These are phyloP conservation scores for Aphodius sticticus DNA, from an alignment of 2,888 invertebrate genomes.

Conservation along the genomic window DNA sequence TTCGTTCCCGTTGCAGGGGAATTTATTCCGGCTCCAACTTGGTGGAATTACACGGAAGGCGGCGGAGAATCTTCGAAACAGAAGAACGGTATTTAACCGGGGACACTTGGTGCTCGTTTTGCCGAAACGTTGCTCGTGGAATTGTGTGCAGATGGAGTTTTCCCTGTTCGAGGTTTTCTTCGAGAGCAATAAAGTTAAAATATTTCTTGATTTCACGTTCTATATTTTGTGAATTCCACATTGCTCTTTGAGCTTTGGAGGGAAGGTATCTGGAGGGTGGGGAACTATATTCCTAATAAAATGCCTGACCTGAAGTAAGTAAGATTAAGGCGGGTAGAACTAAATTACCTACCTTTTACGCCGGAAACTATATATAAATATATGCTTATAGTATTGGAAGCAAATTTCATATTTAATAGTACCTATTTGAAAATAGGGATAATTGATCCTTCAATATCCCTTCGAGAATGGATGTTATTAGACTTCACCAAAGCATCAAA, in stretches of 20 bases:
- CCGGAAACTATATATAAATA: too few relatives aligned
- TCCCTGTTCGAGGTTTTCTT: background rate
- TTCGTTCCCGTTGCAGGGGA: slow-evolving; percentile 10
- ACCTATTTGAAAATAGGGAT: too few relatives aligned
- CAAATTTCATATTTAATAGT: too few relatives aligned
- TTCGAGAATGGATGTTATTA: too few relatives aligned
- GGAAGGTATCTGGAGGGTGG: background rate
- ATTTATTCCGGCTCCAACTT: slow-evolving; percentile 18
- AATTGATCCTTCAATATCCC: too few relatives aligned
- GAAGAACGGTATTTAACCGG: background rate
- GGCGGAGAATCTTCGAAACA: background rate
- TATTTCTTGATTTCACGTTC: background rate
- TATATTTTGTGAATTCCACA: background rate
- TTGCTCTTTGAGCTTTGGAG: background rate
- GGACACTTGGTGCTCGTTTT: background rate
- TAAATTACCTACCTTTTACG: too few relatives aligned
- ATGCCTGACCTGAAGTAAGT: too few relatives aligned
- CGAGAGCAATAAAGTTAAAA: background rate
- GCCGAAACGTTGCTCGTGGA: background rate
- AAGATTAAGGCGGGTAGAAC: too few relatives aligned
- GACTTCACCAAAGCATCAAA: too few relatives aligned
- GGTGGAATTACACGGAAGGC: slow-evolving; percentile 7
- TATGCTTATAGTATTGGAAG: too few relatives aligned
- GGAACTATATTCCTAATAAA: too few relatives aligned
- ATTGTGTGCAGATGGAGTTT: background rate